These are phyloP conservation scores for Teinopalpus imperialis DNA, from an alignment of 2,888 invertebrate species.

Conservation along the genomic window DNA sequence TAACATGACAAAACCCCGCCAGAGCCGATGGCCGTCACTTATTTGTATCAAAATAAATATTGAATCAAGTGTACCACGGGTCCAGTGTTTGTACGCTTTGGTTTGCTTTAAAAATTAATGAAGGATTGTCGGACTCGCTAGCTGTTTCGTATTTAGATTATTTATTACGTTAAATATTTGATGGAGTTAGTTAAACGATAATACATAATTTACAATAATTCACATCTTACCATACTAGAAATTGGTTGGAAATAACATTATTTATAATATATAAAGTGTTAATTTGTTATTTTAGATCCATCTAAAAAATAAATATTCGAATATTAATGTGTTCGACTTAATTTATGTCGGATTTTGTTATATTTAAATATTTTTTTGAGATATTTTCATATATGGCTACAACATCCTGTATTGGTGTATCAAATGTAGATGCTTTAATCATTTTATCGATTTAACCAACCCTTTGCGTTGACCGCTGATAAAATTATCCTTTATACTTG, in stretches of 20 bases:
- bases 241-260: too few species aligned
- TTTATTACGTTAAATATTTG: conserved; percentile 45
- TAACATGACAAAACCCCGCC: conserved; percentile 72
- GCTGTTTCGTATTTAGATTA: conserved; percentile 51
- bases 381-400: too few species aligned
- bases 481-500: conserved; percentile 71
- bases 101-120: conserved; percentile 74
- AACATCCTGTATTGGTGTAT: not conserved
- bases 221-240: too few species aligned
- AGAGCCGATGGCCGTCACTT: conserved; percentile 71
- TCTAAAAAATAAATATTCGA: too few species aligned
- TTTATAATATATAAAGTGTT: too few species aligned
- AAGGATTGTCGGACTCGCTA: conserved; percentile 63
- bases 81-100: conserved; percentile 69
- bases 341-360: too few species aligned
- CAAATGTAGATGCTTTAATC: conserved; percentile 3
- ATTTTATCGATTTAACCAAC: conserved; percentile 17
- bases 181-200: conserved; percentile 7
- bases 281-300: too few species aligned
- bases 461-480: conserved; percentile 31
- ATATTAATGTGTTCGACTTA: too few species aligned
- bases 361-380: conserved; percentile 3
- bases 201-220: too few species aligned
- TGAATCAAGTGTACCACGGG: conserved; percentile 70
- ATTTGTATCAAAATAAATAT: conserved; percentile 78